Conservation (phyloP, 2,797 vertebrate genomes). For the Lepus townsendii region DNA sequence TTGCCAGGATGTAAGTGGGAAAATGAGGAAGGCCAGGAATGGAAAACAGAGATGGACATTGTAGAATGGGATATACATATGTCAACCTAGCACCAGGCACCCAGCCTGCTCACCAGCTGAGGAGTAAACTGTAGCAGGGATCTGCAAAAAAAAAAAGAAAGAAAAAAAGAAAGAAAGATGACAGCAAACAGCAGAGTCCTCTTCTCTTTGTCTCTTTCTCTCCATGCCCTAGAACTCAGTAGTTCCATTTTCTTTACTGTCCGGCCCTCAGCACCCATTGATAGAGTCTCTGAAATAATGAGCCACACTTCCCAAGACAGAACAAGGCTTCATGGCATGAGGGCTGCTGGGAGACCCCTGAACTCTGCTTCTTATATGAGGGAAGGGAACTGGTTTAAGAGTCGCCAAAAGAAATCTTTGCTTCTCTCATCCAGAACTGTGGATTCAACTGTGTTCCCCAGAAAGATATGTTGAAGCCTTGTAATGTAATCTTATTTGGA, state of each 20-base stretch:
- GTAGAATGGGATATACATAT: neutral
- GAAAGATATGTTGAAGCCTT: neutral
- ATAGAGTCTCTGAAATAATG: neutral
- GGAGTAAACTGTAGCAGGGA: neutral
- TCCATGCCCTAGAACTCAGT: neutral
- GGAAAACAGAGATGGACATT: neutral
- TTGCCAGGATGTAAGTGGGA: neutral
- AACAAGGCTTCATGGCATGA: neutral
- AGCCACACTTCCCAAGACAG: neutral
- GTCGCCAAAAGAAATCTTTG: neutral
- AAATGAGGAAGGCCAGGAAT: neutral
- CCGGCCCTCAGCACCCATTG: neutral
- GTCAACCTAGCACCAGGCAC: neutral
- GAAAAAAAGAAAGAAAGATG: no score
- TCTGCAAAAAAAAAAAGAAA: neutral
- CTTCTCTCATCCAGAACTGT: neutral
- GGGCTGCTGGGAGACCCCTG: neutral
- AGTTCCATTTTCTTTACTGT: neutral
- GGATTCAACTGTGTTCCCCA: neutral
- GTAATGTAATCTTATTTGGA: neutral
- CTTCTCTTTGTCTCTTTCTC: neutral
- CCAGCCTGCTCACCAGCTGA: neutral
- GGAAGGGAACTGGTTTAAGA: neutral
- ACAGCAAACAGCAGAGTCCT: accelerated
- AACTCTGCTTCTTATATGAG: neutral